Evolutionary conservation across 2,888 invertebrate genomes (phyloP).

Genomic region (Drosophila birchii): DNA sequence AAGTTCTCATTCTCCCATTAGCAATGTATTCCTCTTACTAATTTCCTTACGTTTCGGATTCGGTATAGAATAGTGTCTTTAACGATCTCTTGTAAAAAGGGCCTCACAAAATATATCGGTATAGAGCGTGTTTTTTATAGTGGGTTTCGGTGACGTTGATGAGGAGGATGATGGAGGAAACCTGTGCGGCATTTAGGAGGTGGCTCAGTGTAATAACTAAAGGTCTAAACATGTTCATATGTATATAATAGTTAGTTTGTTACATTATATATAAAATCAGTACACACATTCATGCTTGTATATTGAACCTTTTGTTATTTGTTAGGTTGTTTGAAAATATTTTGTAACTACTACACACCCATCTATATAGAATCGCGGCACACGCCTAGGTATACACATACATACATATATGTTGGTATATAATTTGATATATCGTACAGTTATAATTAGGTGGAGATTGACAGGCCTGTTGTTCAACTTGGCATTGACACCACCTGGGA

Average conservation of each 20-base stretch:
- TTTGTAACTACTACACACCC: slow-evolving; percentile 55
- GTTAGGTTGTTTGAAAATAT: slow-evolving; percentile 31
- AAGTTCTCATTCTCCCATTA: slow-evolving; percentile 23
- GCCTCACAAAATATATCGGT: slow-evolving; percentile 68
- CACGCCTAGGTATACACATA: slow-evolving; percentile 33
- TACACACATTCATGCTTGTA: slow-evolving; percentile 72
- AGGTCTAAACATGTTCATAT: slow-evolving; percentile 37
- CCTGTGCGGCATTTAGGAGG: slow-evolving; percentile 51
- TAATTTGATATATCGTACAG: slow-evolving; percentile 48
- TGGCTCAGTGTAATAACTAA: slow-evolving; percentile 58
- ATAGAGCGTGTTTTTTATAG: slow-evolving; percentile 48
- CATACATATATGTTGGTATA: slow-evolving; percentile 37
- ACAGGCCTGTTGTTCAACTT: slow-evolving; percentile 34
- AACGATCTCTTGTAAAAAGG: slow-evolving; percentile 58
- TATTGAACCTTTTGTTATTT: slow-evolving; percentile 42
- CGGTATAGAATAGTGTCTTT: slow-evolving; percentile 36
- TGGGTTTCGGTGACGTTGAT: slow-evolving; percentile 17
- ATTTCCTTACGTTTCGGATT: slow-evolving; percentile 11
- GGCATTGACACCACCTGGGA: slow-evolving; percentile 14
- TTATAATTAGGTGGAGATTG: slow-evolving; percentile 67
- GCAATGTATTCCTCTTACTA: slow-evolving; percentile 15
- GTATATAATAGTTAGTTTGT: slow-evolving; percentile 32
- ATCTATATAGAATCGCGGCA: slow-evolving; percentile 60
- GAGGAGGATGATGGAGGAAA: slow-evolving; percentile 56
- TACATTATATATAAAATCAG: slow-evolving; percentile 71